phyloP scores from a whole-genome alignment of 2,888 invertebrate species.

The Linnaemya vulpina region DNA sequence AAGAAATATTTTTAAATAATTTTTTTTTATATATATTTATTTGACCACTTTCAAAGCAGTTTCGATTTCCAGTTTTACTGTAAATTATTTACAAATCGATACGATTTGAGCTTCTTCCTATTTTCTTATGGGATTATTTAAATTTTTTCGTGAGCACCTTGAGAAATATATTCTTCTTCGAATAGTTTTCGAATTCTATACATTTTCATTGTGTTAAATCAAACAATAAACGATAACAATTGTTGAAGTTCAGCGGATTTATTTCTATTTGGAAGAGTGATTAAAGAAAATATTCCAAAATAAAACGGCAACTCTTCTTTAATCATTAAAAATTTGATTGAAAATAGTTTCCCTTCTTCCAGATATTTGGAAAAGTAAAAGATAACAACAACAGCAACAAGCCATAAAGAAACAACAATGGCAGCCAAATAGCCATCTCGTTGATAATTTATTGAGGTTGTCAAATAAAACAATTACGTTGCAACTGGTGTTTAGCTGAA shows the following conservation, averaged over 20 bases:
- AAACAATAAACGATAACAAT: constrained; percentile 52
- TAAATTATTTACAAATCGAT: too few relatives aligned
- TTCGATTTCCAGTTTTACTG: too few relatives aligned
- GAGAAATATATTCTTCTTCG: background rate
- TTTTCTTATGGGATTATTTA: background rate
- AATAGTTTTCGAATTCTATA: background rate
- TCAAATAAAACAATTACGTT: constrained; percentile 79
- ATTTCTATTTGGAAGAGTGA: constrained; percentile 31
- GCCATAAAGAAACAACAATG: constrained; percentile 52
- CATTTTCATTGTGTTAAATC: constrained; percentile 34
- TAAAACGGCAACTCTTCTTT: constrained; percentile 60
- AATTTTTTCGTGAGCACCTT: background rate
- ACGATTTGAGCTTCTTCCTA: background rate
- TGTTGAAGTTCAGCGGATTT: constrained; percentile 51
- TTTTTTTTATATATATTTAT: too few relatives aligned
- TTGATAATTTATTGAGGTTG: constrained; percentile 79
- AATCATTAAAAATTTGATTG: constrained; percentile 43
- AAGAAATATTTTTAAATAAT: too few relatives aligned
- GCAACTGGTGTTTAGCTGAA: constrained; percentile 80
- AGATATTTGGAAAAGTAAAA: constrained; percentile 23
- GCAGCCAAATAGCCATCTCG: constrained; percentile 74
- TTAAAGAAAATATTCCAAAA: constrained; percentile 35
- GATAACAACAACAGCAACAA: constrained; percentile 9
- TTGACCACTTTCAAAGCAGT: too few relatives aligned
- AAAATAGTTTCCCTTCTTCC: background rate